Base-by-base conservation (phyloP, 2,113 vertebrate species). In the Indicator maculatus region DNA sequence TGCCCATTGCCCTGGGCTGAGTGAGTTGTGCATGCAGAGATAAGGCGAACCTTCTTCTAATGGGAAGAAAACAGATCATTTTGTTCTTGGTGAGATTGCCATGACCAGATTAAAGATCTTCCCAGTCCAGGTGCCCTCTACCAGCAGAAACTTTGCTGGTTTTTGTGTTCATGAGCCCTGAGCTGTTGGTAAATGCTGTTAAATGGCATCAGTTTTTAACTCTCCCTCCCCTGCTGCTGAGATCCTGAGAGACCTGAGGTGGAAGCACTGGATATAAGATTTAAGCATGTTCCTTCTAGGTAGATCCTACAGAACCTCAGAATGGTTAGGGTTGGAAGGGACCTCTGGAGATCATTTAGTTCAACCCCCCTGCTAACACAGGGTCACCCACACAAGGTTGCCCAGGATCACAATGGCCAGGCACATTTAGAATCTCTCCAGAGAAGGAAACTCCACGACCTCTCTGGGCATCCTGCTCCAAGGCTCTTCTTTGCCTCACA, bases 21-120 rank as follows among this genome's bases (percentile, higher is more conserved):
- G 66, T 1, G 52, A 31, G 47, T 23, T 63, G 36, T 0, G 3
- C 59, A 2, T 3, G 0, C 0, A 0, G 70, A 79, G 82, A 66
- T 59, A 36, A 76, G 31, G n/a, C 0, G 6, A n/a, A 66, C 81
- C 52, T 55, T 64, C 70, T 87, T 17, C 77, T 45, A 6, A 36
- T 0, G 19, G 24, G 71, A 33, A 21, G 55, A 19, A 55, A 91
- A 86, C 3, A 30, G 53, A 53, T 74, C 2, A 0, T 47, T 38
- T 44, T 38, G 39, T 53, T 41, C 86, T 67, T n/a, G 67, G 53
- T 1, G 2, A 24, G 76, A 26, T 31, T 4, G 16, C 2, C 5
- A 36, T 13, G 65, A 41, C 39, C 56, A 44, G 60, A 70, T 82
- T 17, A 63, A 63, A 45, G 44, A 33, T 33, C 28, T 55, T 63